These are phyloP conservation scores for Scalopus aquaticus DNA, from an alignment of 2,113 vertebrate genomes.

Conservation along the genomic window DNA sequence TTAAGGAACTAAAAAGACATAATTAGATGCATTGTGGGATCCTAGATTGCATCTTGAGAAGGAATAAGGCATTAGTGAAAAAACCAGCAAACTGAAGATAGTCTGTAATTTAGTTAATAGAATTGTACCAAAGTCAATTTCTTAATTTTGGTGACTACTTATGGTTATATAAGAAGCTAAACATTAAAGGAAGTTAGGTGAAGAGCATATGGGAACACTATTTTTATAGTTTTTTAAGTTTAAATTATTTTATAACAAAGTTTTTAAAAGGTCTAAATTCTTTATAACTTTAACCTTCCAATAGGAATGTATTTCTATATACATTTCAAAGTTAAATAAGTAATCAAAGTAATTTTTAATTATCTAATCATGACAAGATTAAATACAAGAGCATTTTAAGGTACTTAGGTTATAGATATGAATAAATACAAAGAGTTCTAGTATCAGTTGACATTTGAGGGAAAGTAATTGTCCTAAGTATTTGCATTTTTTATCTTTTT, in stretches of 20 bases:
- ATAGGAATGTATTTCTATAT: constrained; percentile 8
- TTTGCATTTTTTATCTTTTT: constrained; percentile 31
- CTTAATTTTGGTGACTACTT: constrained; percentile 13
- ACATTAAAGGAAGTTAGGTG: neutral
- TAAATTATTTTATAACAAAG: constrained; percentile 5
- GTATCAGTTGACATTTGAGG: neutral
- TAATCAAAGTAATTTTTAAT: neutral
- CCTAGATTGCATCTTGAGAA: neutral
- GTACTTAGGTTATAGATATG: neutral
- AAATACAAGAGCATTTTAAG: neutral
- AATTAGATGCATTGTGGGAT: neutral
- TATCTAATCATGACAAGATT: neutral
- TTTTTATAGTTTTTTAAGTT: neutral
- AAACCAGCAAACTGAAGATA: neutral
- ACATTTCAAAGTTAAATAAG: neutral
- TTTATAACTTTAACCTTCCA: neutral
- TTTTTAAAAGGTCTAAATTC: neutral
- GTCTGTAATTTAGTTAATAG: neutral
- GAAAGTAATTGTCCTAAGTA: neutral
- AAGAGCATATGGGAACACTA: neutral
- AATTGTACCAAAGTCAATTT: neutral
- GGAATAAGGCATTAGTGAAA: neutral
- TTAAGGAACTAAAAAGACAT: neutral
- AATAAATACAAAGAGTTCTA: constrained; percentile 35
- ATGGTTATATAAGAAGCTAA: neutral